These are phyloP conservation scores for Eucera pruinosa DNA, from an alignment of 2,888 invertebrate species.

Conservation along the genomic window DNA sequence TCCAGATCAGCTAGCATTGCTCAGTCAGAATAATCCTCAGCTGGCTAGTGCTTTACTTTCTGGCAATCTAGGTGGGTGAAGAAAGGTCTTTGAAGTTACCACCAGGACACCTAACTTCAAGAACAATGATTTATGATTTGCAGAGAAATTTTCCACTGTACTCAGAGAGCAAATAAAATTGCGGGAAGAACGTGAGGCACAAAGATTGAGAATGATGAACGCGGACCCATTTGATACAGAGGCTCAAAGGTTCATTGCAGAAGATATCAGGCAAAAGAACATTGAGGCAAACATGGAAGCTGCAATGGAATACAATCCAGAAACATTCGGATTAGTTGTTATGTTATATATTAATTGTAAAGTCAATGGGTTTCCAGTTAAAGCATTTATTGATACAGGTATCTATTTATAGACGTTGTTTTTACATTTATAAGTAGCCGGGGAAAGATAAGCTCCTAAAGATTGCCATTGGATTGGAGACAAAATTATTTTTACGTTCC, in stretches of 20 bases:
- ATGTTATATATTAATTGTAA: slow-evolving; percentile 99
- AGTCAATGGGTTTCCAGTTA: slow-evolving; percentile 98
- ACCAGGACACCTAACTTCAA: no score
- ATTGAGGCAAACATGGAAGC: slow-evolving; percentile 99
- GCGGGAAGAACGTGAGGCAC: slow-evolving; percentile 92
- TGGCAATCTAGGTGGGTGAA: slow-evolving; percentile 89
- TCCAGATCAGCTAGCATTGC: slow-evolving; percentile 94
- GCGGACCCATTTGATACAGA: slow-evolving; percentile 98
- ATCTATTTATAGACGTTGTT: slow-evolving; percentile 32
- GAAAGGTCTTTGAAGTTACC: no score
- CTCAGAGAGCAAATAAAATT: slow-evolving; percentile 93
- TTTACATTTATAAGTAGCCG: not conserved
- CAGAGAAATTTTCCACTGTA: slow-evolving; percentile 91
- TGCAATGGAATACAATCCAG: slow-evolving; percentile 99
- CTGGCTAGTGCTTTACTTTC: slow-evolving; percentile 95
- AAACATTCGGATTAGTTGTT: slow-evolving; percentile 98
- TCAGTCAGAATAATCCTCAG: slow-evolving; percentile 96
- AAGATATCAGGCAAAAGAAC: slow-evolving; percentile 97
- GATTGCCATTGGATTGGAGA: not conserved
- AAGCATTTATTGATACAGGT: slow-evolving; percentile 99
- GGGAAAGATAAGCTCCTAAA: not conserved
- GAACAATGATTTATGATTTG: not conserved
- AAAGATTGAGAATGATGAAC: slow-evolving; percentile 93
- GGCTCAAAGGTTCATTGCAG: slow-evolving; percentile 97
- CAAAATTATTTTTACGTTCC: slow-evolving; percentile 56